These are phyloP conservation scores for Atrichornis clamosus DNA, from an alignment of 2,113 vertebrate genomes.

Conservation along the genomic window DNA sequence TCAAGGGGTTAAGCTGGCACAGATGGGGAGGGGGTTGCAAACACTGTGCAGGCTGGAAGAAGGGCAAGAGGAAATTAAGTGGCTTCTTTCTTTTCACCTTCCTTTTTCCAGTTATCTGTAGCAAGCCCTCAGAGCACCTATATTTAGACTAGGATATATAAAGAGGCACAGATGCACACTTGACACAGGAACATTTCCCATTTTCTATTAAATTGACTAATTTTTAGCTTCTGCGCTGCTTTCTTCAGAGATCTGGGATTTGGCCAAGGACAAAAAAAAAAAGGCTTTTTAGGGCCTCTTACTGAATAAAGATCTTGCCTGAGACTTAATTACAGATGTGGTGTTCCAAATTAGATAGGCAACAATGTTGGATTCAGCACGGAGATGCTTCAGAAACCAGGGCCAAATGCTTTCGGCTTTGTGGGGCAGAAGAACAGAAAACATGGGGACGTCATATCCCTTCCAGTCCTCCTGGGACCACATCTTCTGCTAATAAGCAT, in stretches of 20 bases:
- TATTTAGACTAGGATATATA: constrained; percentile 54
- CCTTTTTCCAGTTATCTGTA: constrained; percentile 34
- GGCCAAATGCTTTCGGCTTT: neutral
- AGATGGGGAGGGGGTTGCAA: constrained; percentile 14
- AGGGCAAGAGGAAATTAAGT: constrained; percentile 56
- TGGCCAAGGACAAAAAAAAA: neutral
- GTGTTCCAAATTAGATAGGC: neutral
- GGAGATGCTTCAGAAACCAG: neutral
- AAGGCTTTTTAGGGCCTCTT: constrained; percentile 12
- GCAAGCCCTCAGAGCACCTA: constrained; percentile 30
- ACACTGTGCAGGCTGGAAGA: neutral
- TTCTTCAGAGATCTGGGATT: constrained; percentile 37
- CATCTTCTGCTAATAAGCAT: neutral
- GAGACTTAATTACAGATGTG: constrained; percentile 31
- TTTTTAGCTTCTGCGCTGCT: constrained; percentile 30
- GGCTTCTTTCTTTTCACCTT: constrained; percentile 55
- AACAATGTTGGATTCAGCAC: neutral
- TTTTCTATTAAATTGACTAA: constrained; percentile 50
- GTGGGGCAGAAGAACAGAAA: neutral
- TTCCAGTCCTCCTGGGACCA: neutral
- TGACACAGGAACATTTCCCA: constrained; percentile 33
- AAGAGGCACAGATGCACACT: constrained; percentile 51
- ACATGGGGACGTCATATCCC: neutral
- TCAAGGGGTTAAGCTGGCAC: constrained; percentile 47
- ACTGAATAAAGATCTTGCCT: neutral